A percentile compares a stretch with the other conserved stretches of the same genome.
Conservation (phyloP, 2,797 vertebrate species). For the Mionectes olivaceus region DNA sequence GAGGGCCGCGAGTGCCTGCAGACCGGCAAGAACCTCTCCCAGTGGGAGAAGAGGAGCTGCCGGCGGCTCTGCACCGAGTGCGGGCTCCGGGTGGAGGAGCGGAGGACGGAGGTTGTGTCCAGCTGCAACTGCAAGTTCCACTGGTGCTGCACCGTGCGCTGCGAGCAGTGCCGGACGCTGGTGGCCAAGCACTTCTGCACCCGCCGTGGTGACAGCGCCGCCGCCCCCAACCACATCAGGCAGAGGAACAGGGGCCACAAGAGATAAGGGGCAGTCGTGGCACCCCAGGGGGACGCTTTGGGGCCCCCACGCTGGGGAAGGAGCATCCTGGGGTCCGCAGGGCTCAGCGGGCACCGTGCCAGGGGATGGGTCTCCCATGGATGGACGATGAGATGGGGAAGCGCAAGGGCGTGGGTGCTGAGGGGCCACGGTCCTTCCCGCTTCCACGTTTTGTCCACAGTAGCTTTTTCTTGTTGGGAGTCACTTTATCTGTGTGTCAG, state of each 20-base stretch:
- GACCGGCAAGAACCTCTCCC: conserved; percentile 79
- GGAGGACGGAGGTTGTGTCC: conserved; percentile 82
- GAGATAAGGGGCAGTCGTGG: conserved; percentile 4
- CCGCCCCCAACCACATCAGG: conserved; percentile 69
- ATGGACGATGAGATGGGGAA: neutral
- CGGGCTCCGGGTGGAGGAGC: conserved; percentile 89
- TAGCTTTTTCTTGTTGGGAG: neutral
- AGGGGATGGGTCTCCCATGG: neutral
- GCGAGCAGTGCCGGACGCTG: conserved; percentile 88
- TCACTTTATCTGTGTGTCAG: neutral
- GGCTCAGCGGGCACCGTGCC: fast-evolving
- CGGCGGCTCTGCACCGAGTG: conserved; percentile 90
- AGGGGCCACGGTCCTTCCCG: fast-evolving
- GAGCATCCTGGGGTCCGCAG: fast-evolving
- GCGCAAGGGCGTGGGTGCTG: fast-evolving
- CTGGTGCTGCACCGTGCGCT: conserved; percentile 96
- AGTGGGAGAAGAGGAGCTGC: conserved; percentile 89
- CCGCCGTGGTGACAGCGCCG: conserved; percentile 62
- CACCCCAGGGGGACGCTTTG: neutral
- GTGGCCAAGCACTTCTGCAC: conserved; percentile 90
- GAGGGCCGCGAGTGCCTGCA: conserved; percentile 94
- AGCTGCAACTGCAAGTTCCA: conserved; percentile 98
- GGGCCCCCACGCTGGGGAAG: neutral
- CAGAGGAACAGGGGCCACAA: conserved; percentile 72
- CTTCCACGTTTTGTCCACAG: neutral